These are phyloP conservation scores for Ramazzottius varieornatus DNA, from an alignment of 2,888 invertebrate species.

Conservation along the genomic window DNA sequence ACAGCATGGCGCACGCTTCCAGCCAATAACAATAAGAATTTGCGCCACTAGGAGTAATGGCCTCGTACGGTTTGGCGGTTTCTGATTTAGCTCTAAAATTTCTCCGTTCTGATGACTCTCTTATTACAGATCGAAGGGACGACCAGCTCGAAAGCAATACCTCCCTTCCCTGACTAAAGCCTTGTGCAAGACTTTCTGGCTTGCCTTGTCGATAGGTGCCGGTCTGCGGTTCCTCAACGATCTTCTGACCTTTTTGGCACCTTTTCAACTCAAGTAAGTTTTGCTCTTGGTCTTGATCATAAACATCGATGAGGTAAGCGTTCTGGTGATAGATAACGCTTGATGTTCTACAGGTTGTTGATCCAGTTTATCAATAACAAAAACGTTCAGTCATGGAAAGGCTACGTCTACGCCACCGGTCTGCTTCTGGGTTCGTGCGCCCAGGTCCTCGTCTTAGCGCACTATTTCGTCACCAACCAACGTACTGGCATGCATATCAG, in stretches of 20 bases:
- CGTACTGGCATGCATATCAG: neutral
- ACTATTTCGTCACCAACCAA: neutral
- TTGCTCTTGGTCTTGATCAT: too few species aligned
- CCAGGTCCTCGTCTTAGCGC: neutral
- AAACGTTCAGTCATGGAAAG: neutral
- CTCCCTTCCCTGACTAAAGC: conserved; percentile 4
- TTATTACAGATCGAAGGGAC: too few species aligned
- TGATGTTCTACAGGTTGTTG: neutral
- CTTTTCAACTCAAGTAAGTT: conserved; percentile 9
- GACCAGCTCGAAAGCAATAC: too few species aligned
- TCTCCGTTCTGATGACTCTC: too few species aligned
- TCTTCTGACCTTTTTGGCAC: conserved; percentile 5
- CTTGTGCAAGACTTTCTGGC: conserved; percentile 4
- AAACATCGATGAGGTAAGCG: too few species aligned
- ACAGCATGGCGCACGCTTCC: too few species aligned
- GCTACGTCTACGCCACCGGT: neutral
- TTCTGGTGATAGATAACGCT: neutral
- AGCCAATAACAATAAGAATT: too few species aligned
- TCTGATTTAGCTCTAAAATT: too few species aligned
- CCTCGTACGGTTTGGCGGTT: too few species aligned
- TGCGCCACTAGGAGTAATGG: too few species aligned
- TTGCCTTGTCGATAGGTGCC: neutral
- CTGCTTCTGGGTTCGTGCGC: neutral
- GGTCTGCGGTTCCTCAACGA: conserved; percentile 5
- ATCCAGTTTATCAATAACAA: neutral